These are phyloP conservation scores for Sorex araneus DNA, from an alignment of 2,113 vertebrate genomes.

Conservation along the genomic window DNA sequence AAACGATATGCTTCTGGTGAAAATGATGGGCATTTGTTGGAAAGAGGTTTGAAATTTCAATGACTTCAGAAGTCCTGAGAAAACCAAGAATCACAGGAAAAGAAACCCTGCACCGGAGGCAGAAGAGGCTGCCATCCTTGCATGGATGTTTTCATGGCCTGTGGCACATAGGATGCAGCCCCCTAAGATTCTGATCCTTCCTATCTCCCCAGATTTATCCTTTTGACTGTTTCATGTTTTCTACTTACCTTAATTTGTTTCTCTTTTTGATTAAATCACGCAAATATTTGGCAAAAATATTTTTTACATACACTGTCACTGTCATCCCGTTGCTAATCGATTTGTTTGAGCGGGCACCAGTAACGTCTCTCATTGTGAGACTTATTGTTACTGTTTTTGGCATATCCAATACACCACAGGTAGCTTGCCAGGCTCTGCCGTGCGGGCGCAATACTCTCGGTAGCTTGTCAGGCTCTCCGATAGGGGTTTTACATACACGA, in stretches of 20 bases:
- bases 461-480: too few species aligned
- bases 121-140: background rate
- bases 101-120: background rate
- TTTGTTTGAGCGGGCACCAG: too few species aligned
- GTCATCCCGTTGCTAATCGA: too few species aligned
- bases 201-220: background rate
- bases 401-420: too few species aligned
- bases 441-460: too few species aligned
- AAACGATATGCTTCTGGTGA: background rate
- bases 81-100: background rate
- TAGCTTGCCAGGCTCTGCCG: too few species aligned
- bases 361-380: too few species aligned
- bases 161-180: background rate
- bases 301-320: background rate
- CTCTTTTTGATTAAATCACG: background rate
- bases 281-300: background rate
- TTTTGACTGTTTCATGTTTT: slow-evolving; percentile 26
- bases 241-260: slow-evolving; percentile 16
- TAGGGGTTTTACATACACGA: background rate
- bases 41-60: background rate
- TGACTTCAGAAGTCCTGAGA: background rate
- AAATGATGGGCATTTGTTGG: background rate
- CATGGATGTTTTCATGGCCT: background rate
- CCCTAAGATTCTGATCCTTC: background rate
- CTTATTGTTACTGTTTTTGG: too few species aligned